These are phyloP conservation scores for Ifrita kowaldi DNA, from an alignment of 2,113 vertebrate genomes.

Conservation along the genomic window DNA sequence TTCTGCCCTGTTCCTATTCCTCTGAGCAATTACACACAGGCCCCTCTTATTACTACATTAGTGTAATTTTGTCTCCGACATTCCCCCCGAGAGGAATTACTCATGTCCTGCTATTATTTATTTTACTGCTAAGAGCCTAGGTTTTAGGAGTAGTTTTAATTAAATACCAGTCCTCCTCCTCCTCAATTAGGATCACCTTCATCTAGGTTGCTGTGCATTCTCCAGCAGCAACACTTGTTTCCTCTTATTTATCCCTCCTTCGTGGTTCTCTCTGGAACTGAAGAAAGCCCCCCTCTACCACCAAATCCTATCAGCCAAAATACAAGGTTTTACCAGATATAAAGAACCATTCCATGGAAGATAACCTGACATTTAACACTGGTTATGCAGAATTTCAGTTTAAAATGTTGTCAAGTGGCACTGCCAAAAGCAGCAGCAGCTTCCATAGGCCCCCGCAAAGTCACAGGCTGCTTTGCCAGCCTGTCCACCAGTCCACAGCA, in stretches of 20 bases:
- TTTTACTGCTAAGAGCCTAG: constrained; percentile 21
- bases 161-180: constrained; percentile 22
- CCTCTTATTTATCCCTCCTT: not conserved
- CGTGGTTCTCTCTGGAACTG: not conserved
- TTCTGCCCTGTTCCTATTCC: not conserved
- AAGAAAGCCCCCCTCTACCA: not conserved
- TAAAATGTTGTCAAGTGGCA: not conserved
- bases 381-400: not conserved
- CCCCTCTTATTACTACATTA: constrained; percentile 29
- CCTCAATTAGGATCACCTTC: constrained; percentile 32
- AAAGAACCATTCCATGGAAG: not conserved
- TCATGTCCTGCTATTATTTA: constrained; percentile 43
- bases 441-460: not conserved
- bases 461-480: not conserved
- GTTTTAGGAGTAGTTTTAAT: constrained; percentile 43
- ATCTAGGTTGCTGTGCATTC: not conserved
- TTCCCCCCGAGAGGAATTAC: constrained; percentile 23
- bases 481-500: not conserved
- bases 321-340: not conserved
- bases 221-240: not conserved
- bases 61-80: not conserved
- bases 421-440: not conserved
- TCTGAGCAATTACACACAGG: not conserved
- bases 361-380: not conserved
- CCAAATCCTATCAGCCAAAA: not conserved